Base-by-base conservation (phyloP, 2,797 vertebrate genomes). In the Sciaenops ocellatus region DNA sequence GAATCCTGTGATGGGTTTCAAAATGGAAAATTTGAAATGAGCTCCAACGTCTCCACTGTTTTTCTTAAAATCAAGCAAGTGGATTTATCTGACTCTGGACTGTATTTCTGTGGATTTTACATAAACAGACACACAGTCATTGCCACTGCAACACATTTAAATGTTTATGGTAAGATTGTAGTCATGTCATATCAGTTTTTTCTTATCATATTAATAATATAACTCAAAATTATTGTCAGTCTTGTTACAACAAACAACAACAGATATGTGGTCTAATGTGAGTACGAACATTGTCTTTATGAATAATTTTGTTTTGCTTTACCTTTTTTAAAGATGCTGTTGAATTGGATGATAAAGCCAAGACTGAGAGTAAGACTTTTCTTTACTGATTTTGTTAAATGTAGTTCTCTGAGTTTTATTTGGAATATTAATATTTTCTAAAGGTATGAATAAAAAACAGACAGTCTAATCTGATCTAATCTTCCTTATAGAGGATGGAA, bases 31-130 rank as follows among this genome's bases (percentile, higher is more conserved):
- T 79, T 78, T 46, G 1, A 46, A 20, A 83, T 84, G 78, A 78
- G 44, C 15, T 46, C 63, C 26, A 80, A 86, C 22, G 5, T 48
- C 64, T 66, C 82, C n/a, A 11, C 38, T 16, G 10, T 90, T 30
- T 82, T 84, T 59, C 82, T 91, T 2, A 61, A 50, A 7, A 82
- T 89, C 62, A 69, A 65, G 16, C 3, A 0, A 34, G 76, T 76
- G 46, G 20, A 82, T 26, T 7, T 50, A 10, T 77, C 63, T 30
- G 86, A 93, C 47, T 62, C 79, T 26, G 92, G 88, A 6, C 24
- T 88, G 42, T 92, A 90, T 73, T 91, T 85, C 74, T 93, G 88
- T 83, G 92, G 86, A 54, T 77, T 83, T 50, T 87, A 81, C 62
- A 16, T 6, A 0, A 22, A 10, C 0, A 1, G 0, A 61, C 52